Evolutionary conservation across 2,113 vertebrate genomes (phyloP).

Genomic region (Aramus guarauna): DNA sequence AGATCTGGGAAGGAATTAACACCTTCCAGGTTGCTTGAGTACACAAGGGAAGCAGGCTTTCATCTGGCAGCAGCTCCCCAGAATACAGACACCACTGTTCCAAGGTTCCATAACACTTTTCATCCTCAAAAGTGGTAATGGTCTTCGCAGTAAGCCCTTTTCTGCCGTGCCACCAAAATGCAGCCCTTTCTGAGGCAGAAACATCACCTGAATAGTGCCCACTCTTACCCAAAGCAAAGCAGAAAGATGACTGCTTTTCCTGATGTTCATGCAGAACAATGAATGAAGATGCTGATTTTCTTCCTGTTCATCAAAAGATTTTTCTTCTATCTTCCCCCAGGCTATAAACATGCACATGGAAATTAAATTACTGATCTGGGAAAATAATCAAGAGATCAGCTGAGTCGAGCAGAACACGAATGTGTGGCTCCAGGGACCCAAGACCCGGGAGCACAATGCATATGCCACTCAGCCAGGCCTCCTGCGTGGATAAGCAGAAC

Average conservation of each 20-base stretch:
- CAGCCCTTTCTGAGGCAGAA: neutral
- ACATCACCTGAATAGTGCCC: neutral
- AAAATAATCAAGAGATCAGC: conserved; percentile 27
- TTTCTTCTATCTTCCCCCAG: neutral
- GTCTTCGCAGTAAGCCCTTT: neutral
- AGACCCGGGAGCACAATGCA: neutral
- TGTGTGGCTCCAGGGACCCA: neutral
- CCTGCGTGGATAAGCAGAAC: neutral
- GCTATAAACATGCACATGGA: neutral
- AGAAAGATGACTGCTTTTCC: neutral
- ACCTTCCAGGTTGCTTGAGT: neutral
- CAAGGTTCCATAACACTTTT: neutral
- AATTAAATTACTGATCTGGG: conserved; percentile 23
- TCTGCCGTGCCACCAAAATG: neutral
- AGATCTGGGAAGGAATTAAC: neutral
- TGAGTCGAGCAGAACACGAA: neutral
- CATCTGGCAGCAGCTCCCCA: neutral
- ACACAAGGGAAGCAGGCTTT: neutral
- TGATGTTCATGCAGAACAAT: neutral
- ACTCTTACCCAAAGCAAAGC: neutral
- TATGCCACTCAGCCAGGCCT: neutral
- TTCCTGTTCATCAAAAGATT: neutral
- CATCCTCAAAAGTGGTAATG: neutral
- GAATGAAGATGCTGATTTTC: neutral
- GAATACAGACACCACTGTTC: neutral